Evolutionary conservation across 2,113 vertebrate genomes (phyloP).

Genomic region (Phasianus colchicus): DNA sequence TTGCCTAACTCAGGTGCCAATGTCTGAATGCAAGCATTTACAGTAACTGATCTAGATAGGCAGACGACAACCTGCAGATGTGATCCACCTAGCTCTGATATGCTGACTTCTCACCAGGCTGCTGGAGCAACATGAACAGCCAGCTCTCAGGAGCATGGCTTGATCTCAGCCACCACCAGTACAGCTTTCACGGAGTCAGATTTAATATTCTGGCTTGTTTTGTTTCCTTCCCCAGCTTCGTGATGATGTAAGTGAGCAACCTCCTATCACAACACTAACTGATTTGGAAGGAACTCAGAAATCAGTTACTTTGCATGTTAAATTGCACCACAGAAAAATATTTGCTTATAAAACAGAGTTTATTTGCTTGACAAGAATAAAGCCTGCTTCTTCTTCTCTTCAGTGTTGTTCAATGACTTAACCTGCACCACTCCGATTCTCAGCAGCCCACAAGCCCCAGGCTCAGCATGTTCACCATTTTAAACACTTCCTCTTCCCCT

Average conservation of each 20-base stretch:
- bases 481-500: conserved; percentile 4
- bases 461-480: rapidly evolving
- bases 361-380: conserved; percentile 4
- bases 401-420: not conserved
- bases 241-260: not conserved
- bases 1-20: not conserved
- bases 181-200: not conserved
- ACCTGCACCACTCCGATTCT: not conserved
- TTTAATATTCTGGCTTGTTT: not conserved
- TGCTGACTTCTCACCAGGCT: not conserved
- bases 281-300: not conserved
- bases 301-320: not conserved
- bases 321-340: not conserved
- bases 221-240: not conserved
- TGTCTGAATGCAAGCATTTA: not conserved
- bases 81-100: not conserved
- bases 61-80: not conserved
- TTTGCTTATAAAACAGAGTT: not conserved
- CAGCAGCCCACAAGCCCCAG: not conserved
- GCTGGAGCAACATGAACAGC: not conserved
- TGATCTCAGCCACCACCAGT: not conserved
- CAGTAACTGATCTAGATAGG: not conserved
- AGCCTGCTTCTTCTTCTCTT: not conserved
- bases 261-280: not conserved
- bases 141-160: not conserved